Percentiles rank a stretch among this genome's conserved stretches.
phyloP scores from a whole-genome alignment of 1,140 invertebrate genomes.

The Andrena cerasifolii region DNA sequence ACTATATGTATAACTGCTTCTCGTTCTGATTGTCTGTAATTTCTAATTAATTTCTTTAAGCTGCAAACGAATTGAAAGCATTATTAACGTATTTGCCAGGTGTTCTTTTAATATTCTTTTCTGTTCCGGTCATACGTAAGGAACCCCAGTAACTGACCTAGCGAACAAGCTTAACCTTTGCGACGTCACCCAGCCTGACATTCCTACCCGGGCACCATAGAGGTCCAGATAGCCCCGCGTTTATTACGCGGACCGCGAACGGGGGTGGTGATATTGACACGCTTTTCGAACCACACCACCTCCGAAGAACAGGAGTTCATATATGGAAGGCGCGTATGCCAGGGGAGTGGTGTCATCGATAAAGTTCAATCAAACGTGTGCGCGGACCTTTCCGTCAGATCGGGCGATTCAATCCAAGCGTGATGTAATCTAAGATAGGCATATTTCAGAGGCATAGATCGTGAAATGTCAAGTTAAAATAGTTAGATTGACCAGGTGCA shows the following conservation, averaged over 20 bases:
- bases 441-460: too few relatives aligned
- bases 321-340: neutral
- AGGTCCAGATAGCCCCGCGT: constrained; percentile 38
- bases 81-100: too few relatives aligned
- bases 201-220: constrained; percentile 75
- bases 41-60: too few relatives aligned
- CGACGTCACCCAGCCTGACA: constrained; percentile 77
- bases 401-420: too few relatives aligned
- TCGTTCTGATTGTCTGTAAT: too few relatives aligned
- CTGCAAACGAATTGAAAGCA: too few relatives aligned
- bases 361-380: neutral
- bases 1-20: too few relatives aligned
- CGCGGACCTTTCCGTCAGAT: neutral
- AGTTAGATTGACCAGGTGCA: too few relatives aligned
- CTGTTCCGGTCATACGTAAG: neutral
- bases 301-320: constrained; percentile 75
- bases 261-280: constrained; percentile 72
- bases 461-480: too few relatives aligned
- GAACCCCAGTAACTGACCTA: constrained; percentile 62
- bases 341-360: constrained; percentile 10
- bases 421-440: too few relatives aligned
- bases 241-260: constrained; percentile 48
- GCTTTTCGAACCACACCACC: constrained; percentile 75
- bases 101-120: too few relatives aligned
- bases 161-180: constrained; percentile 76